Conservation (phyloP, 2,797 vertebrate species). For the Eidolon dupreanum region DNA sequence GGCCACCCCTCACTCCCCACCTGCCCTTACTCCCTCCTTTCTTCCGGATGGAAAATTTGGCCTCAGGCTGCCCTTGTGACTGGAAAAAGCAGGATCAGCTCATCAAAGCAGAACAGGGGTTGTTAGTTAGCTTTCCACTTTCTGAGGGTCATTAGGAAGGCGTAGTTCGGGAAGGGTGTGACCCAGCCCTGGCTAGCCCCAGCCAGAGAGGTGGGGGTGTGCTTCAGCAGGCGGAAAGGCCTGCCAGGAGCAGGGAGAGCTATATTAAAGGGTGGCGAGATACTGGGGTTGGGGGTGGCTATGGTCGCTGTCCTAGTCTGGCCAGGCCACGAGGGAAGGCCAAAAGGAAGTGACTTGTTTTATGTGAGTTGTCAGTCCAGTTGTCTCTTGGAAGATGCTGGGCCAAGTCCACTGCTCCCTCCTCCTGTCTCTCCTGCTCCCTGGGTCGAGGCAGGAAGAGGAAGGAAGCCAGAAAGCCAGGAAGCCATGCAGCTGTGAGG, state of each 20-base stretch:
- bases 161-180: constrained; percentile 36
- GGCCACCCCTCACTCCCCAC: background rate
- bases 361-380: background rate
- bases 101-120: constrained; percentile 74
- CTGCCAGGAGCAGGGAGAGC: background rate
- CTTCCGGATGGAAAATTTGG: constrained; percentile 83
- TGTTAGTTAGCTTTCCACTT: constrained; percentile 54
- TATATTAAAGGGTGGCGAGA: background rate
- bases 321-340: background rate
- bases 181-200: background rate
- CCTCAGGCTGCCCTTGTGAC: constrained; percentile 84
- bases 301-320: too few species aligned
- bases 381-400: background rate
- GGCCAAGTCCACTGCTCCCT: background rate
- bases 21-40: constrained; percentile 30
- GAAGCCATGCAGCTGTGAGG: background rate
- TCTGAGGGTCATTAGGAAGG: constrained; percentile 67
- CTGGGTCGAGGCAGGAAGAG: background rate
- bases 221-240: background rate
- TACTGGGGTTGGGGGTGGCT: rapidly evolving
- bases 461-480: background rate
- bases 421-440: background rate
- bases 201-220: background rate
- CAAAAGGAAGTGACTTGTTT: background rate
- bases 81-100: constrained; percentile 84